phyloP scores from a whole-genome alignment of 1,140 invertebrate species.

The Drosophila rufa region DNA sequence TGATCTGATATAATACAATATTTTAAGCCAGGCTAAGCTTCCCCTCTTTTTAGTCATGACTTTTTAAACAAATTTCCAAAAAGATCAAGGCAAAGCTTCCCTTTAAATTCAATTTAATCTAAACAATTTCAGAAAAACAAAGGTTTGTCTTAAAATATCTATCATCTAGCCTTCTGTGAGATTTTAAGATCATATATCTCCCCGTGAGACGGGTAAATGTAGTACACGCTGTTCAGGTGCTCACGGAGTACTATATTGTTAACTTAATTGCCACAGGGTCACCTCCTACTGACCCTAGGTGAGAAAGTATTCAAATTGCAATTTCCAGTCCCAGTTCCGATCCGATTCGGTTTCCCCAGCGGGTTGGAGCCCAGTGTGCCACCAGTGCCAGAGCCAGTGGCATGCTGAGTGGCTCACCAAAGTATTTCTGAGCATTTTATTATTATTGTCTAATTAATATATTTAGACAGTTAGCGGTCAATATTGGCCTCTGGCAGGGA shows the following conservation, averaged over 20 bases:
- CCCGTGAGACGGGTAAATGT: not conserved
- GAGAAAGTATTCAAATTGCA: slow-evolving; percentile 39
- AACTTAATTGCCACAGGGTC: slow-evolving; percentile 47
- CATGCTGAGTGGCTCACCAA: slow-evolving; percentile 6
- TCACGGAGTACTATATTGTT: slow-evolving; percentile 6
- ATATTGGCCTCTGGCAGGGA: slow-evolving; percentile 52
- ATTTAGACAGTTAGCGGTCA: slow-evolving; percentile 74
- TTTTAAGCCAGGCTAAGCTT: not conserved
- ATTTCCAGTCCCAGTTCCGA: slow-evolving; percentile 16
- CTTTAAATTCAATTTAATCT: not conserved
- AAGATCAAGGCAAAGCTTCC: not conserved
- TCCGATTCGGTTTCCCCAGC: slow-evolving; percentile 3
- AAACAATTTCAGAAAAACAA: not conserved
- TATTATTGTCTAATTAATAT: slow-evolving; percentile 77
- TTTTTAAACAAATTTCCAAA: not conserved
- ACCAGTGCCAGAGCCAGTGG: slow-evolving; percentile 1
- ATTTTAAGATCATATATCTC: not conserved
- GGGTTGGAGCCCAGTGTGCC: slow-evolving; percentile 38
- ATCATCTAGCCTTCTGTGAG: slow-evolving; percentile 1
- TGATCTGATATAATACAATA: not conserved
- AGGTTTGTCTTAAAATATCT: slow-evolving; percentile 2
- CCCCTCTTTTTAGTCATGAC: not conserved
- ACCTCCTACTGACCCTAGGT: slow-evolving; percentile 32
- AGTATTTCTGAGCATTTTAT: slow-evolving; percentile 50
- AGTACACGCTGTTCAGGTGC: slow-evolving; percentile 6